Evolutionary conservation across 2,797 vertebrate genomes (phyloP), one percentile per base, ranked within the genome.

Genomic region (Clarias platycephalus): DNA sequence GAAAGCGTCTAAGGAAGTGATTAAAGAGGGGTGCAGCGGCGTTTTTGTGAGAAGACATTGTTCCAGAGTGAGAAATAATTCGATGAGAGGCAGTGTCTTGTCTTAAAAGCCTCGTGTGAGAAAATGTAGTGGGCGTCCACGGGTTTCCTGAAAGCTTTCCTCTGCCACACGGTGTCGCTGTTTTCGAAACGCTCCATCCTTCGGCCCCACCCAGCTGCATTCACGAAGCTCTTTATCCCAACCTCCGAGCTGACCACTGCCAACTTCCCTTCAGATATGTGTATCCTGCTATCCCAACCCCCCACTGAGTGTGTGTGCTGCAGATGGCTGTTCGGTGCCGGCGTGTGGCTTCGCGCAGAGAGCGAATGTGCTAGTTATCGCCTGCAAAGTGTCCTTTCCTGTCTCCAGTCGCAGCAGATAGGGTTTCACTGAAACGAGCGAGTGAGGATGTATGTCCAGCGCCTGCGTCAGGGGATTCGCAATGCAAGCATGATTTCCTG

Each of bases 221-320:
- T 83, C 74, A 10, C 63, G 55, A 86, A 31, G 67, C 80, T 77
- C 74, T 78, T 62, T 64, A 34, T 60, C 26, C n/a, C 55, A 83
- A 86, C 57, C 76, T 87, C 80, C 20, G 83, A 80, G 77, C 74
- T 80, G 80, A 89, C 68, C 72, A 87, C 37, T 84, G 83, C 87
- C 82, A 81, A 87, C 71, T 84, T 84, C 34, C 26, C 18, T 53
- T 85, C 81, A 80, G 68, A 71, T 74, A 72, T 58, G 40, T 70
- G 63, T 83, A 84, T 84, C 82, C 66, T 87, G 81, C 88, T 83
- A 80, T 40, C 83, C 83, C 86, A 86, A 83, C 16, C 86, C 87
- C 86, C 87, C 87, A 84, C 79, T 68, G 74, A 74, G 75, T 74
- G 64, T 77, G 83, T 83, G 75, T 75, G 80, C 57, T 85, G 71